Evolutionary conservation across 2,888 invertebrate genomes (phyloP), one percentile per base, ranked within the genome.

Genomic region (Petrophora chlorosata): DNA sequence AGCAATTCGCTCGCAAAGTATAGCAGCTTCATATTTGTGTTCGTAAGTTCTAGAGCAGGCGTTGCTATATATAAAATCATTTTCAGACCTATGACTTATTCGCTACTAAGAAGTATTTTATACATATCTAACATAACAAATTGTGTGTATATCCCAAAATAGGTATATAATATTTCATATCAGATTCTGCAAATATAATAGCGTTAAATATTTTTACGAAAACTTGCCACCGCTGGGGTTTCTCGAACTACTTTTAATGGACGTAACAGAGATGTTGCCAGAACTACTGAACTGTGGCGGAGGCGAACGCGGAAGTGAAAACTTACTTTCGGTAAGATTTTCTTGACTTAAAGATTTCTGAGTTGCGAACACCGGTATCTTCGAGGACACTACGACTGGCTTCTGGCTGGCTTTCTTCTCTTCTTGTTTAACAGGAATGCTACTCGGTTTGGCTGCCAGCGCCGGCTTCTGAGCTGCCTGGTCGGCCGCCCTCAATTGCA

Each of bases 171-270:
- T 16, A 8, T 26, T 13, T 5, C 12, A n/a, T 39, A 43, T n/a
- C n/a, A n/a, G 33, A 34, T 43, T 48, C 42, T 12, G 12, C n/a
- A 33, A 38, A 10, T 33, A 28, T 12, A 15, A 8, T 29, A 14
- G 2, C 2, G 5, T 34, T 13, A 36, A 17, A 12, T 33, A 26
- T 42, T 36, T 17, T 56, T 62, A 66, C 63, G 74, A 59, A 8
- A 84, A 59, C 66, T 82, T 84, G 10, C 91, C 91, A 9, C 91
- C 91, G 50, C 91, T 91, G 0, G 91, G 91, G 67, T 88, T 90
- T 64, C 77, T 89, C 8, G 93, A 93, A 63, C 92, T 92, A 63
- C 84, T 92, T 56, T 92, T 91, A 33, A 93, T 93, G 0, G 93
- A 93, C n/a, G 93, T 93, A 0, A 93, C 92, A 2, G 93, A 91